These are phyloP conservation scores for Lissonota sp. DNA, from an alignment of 2,888 invertebrate species.

Conservation along the genomic window DNA sequence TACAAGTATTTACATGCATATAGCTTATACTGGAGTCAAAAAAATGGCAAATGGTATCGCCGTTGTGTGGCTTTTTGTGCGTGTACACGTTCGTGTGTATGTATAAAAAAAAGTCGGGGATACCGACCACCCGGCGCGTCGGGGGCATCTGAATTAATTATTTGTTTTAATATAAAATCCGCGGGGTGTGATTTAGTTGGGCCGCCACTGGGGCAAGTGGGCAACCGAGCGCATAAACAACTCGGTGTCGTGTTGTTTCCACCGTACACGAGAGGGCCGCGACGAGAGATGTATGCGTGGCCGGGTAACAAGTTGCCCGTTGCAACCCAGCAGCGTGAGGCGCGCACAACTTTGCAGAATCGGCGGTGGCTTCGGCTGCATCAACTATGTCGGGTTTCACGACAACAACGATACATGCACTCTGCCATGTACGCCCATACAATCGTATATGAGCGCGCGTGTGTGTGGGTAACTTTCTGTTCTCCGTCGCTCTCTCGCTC, in stretches of 20 bases:
- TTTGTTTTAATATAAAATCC: conserved; percentile 84
- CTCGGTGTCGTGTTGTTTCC: conserved; percentile 76
- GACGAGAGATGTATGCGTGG: conserved; percentile 69
- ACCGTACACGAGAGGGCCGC: conserved; percentile 47
- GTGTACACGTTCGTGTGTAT: conserved; percentile 26
- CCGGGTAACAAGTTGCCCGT: conserved; percentile 74
- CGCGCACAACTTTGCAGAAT: conserved; percentile 36
- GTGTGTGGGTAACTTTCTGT: background rate
- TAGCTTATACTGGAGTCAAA: background rate
- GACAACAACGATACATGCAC: background rate
- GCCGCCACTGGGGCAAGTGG: conserved; percentile 78
- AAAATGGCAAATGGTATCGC: conserved; percentile 22
- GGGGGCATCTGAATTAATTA: conserved; percentile 82
- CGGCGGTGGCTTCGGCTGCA: conserved; percentile 9
- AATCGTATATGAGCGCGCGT: conserved; percentile 14
- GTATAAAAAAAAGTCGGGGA: conserved; percentile 47
- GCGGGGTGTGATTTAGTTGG: conserved; percentile 82
- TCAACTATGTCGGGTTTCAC: background rate
- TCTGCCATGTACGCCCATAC: background rate
- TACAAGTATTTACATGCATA: background rate
- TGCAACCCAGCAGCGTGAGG: conserved; percentile 62
- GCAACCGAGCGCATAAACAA: conserved; percentile 80
- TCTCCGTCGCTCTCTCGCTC: too few species aligned
- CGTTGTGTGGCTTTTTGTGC: conserved; percentile 17
- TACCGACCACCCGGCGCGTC: conserved; percentile 81